Evolutionary conservation across 2,888 invertebrate species (phyloP).

Genomic region (Cephus pygmeus): DNA sequence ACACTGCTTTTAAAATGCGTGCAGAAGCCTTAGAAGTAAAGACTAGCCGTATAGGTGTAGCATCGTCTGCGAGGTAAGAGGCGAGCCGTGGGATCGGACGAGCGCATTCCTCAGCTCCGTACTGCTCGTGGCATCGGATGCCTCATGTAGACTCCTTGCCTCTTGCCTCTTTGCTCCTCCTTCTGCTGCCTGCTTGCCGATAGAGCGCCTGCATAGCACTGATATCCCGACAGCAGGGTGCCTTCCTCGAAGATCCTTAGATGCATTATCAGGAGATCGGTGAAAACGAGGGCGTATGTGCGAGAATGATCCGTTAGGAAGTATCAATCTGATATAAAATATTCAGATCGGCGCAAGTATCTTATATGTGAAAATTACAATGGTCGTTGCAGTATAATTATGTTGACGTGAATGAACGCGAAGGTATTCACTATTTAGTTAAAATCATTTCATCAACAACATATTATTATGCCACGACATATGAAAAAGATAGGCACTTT

Average conservation of each 20-base stretch:
- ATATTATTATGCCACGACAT: no score
- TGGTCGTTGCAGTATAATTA: no score
- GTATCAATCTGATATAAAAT: neutral
- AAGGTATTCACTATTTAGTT: neutral
- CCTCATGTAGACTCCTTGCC: conserved; percentile 34
- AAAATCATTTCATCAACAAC: neutral
- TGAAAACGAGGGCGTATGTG: neutral
- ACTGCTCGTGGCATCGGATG: conserved; percentile 55
- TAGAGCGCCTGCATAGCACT: conserved; percentile 36
- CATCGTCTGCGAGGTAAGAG: conserved; percentile 28
- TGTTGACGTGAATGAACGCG: no score
- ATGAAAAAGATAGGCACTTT: neutral
- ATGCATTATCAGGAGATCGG: neutral
- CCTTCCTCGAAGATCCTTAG: conserved; percentile 13
- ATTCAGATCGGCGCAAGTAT: neutral
- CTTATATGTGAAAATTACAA: neutral
- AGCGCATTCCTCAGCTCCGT: conserved; percentile 62
- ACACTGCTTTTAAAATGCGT: conserved; percentile 24
- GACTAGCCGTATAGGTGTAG: conserved; percentile 34
- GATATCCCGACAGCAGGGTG: conserved; percentile 37
- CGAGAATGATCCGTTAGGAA: neutral
- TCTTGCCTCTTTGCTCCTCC: conserved; percentile 23
- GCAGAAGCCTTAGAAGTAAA: conserved; percentile 31
- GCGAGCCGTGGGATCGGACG: conserved; percentile 64
- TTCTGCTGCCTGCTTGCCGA: conserved; percentile 29